Percentiles rank a stretch among this genome's conserved stretches.
These are phyloP conservation scores for Dendrolimus kikuchii DNA, from an alignment of 1,140 invertebrate species.

Conservation along the genomic window DNA sequence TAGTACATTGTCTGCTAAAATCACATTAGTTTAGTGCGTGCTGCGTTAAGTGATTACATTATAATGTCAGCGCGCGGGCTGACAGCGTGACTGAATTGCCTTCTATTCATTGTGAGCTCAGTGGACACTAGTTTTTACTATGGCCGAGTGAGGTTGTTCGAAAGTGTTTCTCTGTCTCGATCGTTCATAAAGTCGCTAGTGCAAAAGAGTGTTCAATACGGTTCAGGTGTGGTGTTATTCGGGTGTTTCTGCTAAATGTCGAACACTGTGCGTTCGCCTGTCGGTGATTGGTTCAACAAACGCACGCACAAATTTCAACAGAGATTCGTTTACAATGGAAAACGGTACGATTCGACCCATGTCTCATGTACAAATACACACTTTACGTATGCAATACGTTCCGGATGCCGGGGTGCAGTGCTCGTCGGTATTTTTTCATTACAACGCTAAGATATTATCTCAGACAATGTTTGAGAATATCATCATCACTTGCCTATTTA, in stretches of 20 bases:
- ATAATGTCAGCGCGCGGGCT: conserved; percentile 41
- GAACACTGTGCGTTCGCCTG: conserved; percentile 46
- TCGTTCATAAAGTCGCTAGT: conserved; percentile 24
- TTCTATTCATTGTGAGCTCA: conserved; percentile 40
- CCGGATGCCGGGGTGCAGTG: conserved; percentile 10
- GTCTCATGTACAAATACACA: conserved; percentile 2
- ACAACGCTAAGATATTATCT: no score
- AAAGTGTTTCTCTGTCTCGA: conserved; percentile 37
- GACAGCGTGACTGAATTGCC: conserved; percentile 37
- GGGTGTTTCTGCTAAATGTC: conserved; percentile 37
- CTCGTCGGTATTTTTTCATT: conserved; percentile 1
- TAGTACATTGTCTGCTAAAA: conserved; percentile 64
- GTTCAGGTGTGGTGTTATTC: conserved; percentile 23
- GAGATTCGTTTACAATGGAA: conserved; percentile 54
- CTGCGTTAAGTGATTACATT: conserved; percentile 67
- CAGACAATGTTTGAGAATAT: no score
- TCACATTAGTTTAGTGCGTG: conserved; percentile 64
- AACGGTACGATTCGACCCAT: conserved; percentile 38
- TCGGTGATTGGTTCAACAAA: conserved; percentile 59
- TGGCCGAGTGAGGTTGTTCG: conserved; percentile 35
- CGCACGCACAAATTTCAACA: conserved; percentile 47
- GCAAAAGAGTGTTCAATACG: conserved; percentile 32
- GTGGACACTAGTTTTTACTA: conserved; percentile 32
- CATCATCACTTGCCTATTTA: no score
- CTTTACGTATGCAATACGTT: conserved; percentile 2